Evolutionary conservation across 2,113 vertebrate genomes (phyloP), one percentile per base, ranked within the genome.

Genomic region (Pundamilia nyererei): DNA sequence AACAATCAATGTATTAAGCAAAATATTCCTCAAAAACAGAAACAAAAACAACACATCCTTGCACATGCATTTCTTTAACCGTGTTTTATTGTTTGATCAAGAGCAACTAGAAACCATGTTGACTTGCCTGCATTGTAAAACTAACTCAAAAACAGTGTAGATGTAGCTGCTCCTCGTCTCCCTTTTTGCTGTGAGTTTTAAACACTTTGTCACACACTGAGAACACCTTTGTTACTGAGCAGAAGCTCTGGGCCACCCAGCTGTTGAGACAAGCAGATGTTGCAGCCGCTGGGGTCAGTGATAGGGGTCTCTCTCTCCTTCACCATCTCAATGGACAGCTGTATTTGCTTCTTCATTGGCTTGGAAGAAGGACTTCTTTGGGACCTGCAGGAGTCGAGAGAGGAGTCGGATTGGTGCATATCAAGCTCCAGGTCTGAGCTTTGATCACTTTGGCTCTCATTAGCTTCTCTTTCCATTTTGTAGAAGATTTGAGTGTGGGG

Each of bases 261-360:
- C 15, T 88, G 82, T 31, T 85, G 72, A 55, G 55, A 77, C 29
- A 87, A 87, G 26, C 60, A 47, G 62, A 86, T 1, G 81, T 9
- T 79, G 53, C 81, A 62, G 85, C 2, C 3, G 4, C 40, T 62
- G 86, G 92, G 94, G 81, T 96, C 95, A 2, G 84, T 82, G 40
- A 89, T 94, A 0, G 96, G 93, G 96, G 96, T 96, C 79, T 93
- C 89, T 3, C 93, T 95, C 92, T 97, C 97, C 90, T 95, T 97
- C 85, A 97, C 40, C 60, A 96, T 96, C 86, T 97, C 96, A 75
- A 93, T 91, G 53, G 94, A 93, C 55, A 95, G 58, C 90, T 93
- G 87, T 3, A 91, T 86, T 65, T 94, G 91, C 82, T 94, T 95
- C 92, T 90, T 93, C 65, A 89, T 83, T 82, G 89, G 87, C 93